A percentile compares a stretch with the other conserved stretches of the same genome.
These are phyloP conservation scores for Pygocentrus nattereri DNA, from an alignment of 2,797 vertebrate genomes.

Conservation along the genomic window DNA sequence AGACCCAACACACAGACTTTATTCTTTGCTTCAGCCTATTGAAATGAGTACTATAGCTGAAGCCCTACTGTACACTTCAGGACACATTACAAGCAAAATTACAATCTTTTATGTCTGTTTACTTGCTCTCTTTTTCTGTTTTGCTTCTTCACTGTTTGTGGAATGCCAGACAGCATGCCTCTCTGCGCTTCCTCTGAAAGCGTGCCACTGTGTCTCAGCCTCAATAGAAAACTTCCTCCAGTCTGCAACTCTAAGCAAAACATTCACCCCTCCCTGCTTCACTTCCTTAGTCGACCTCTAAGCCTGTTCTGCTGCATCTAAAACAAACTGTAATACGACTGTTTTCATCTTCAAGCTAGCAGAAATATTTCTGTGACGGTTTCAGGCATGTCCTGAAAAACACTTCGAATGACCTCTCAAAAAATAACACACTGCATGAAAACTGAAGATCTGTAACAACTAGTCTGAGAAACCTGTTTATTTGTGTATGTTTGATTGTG, in stretches of 20 bases:
- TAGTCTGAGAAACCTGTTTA: not conserved
- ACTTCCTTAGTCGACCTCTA: constrained; percentile 38
- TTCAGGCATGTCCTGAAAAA: not conserved
- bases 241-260: constrained; percentile 33
- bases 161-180: constrained; percentile 30
- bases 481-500: no score
- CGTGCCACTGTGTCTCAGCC: not conserved
- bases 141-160: constrained; percentile 1
- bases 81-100: not conserved
- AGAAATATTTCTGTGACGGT: not conserved
- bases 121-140: not conserved
- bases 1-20: not conserved
- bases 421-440: not conserved
- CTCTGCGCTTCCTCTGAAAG: constrained; percentile 38
- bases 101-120: not conserved
- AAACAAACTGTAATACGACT: not conserved
- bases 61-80: not conserved
- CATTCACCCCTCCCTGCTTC: constrained; percentile 11
- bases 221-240: constrained; percentile 38
- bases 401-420: not conserved
- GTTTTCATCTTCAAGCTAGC: constrained; percentile 1
- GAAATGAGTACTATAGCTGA: not conserved
- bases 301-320: not conserved
- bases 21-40: not conserved
- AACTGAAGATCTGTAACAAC: not conserved